Conservation (phyloP, 2,888 invertebrate species). For the Sphecodes monilicornis region DNA sequence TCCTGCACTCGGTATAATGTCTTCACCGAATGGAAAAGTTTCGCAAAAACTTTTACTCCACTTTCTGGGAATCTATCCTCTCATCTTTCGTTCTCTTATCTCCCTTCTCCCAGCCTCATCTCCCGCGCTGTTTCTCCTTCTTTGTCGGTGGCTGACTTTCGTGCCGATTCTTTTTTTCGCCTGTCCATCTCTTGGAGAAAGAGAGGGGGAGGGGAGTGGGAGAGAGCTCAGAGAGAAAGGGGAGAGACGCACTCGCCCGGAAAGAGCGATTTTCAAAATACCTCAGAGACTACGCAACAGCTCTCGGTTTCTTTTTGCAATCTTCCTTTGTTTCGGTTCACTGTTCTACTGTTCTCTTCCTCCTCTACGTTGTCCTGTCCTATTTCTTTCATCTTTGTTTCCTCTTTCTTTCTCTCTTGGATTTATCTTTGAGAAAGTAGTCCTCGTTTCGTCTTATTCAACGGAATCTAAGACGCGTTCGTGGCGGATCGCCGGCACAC, state of each 20-base stretch:
- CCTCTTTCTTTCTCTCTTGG: background rate
- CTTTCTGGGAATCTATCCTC: constrained; percentile 53
- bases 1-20: constrained; percentile 65
- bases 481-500: background rate
- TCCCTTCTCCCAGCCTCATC: constrained; percentile 12
- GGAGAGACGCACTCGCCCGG: background rate
- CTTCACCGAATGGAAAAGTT: constrained; percentile 72
- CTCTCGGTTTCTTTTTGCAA: background rate
- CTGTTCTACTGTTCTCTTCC: constrained; percentile 22
- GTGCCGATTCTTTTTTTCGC: constrained; percentile 35
- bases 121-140: constrained; percentile 1
- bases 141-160: constrained; percentile 52
- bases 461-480: constrained; percentile 60
- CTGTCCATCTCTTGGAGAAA: constrained; percentile 26
- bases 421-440: constrained; percentile 31
- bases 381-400: background rate
- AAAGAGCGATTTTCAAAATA: constrained; percentile 64
- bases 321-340: background rate
- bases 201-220: background rate
- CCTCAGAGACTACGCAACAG: constrained; percentile 32
- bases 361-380: background rate
- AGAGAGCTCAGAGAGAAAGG: background rate
- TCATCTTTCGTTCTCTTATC: constrained; percentile 52
- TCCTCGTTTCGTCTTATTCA: constrained; percentile 62
- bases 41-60: constrained; percentile 66